Base-by-base conservation (phyloP, 2,113 vertebrate genomes). In the Origma solitaria region DNA sequence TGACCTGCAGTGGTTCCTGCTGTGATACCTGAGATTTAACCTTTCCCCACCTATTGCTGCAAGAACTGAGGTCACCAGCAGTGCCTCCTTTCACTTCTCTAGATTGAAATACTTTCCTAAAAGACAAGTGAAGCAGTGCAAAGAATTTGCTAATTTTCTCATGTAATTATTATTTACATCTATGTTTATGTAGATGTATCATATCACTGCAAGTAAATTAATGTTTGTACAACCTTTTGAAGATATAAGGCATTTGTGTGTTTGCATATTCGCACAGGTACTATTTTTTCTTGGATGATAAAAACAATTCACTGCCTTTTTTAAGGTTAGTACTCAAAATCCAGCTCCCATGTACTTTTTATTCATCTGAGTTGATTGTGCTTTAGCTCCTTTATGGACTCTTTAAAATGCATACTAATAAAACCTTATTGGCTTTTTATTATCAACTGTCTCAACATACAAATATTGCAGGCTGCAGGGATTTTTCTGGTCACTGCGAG, bases 351-450 rank as follows among this genome's bases (percentile, higher is more conserved):
- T 33, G 89, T 44, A 90, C 61, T 70, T 95, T 75, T 69, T 96
- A 88, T 82, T 95, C 58, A 82, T 94, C 62, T 87, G 31, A 86
- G 76, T 87, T 93, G 86, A 96, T 82, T 94, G 91, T 86, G 72
- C 89, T 96, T 96, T 82, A 90, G 71, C 44, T 95, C 95, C 56
- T 96, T 95, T 77, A 94, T 65, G 37, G 94, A 85, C 77, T 96
- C 77, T 92, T 91, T 96, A 94, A 96, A 98, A 95, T 66, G 94
- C 16, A 56, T 84, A 82, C 71, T 91, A 95, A 96, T 96, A 97
- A 96, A 98, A 95, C 77, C 71, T 90, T 83, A 64, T 62, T 94
- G 86, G 54, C 66, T 38, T 90, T 96, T 86, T 94, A 90, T 91
- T 96, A 94, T 93, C 54, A 94, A 57, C 82, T 86, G n/a, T 83